These are phyloP conservation scores for Apamea sordens DNA, from an alignment of 2,888 invertebrate species.

Conservation along the genomic window DNA sequence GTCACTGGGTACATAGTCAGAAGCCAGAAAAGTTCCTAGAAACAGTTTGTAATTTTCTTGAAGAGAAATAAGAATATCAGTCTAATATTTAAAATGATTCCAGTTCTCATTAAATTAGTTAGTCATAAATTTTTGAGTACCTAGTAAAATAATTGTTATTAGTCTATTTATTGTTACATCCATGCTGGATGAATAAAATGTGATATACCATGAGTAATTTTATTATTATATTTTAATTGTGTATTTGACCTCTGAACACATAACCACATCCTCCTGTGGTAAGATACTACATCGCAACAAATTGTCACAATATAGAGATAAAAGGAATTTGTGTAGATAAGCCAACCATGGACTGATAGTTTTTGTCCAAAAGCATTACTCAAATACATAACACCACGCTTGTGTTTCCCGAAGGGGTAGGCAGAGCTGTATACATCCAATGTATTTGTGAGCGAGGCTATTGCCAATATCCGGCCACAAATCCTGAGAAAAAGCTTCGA, in stretches of 20 bases:
- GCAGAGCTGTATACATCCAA: background rate
- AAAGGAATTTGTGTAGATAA: background rate
- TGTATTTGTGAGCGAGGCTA: background rate
- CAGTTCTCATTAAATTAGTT: constrained; percentile 59
- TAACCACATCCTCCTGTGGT: constrained; percentile 37
- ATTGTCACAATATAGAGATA: constrained; percentile 9
- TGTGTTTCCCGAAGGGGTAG: background rate
- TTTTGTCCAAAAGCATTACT: background rate
- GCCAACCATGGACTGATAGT: background rate
- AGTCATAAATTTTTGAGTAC: constrained; percentile 62
- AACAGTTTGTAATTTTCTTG: constrained; percentile 91
- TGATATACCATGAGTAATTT: constrained; percentile 39
- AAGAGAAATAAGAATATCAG: constrained; percentile 78
- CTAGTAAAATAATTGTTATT: constrained; percentile 55
- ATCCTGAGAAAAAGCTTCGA: background rate
- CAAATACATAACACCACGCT: background rate
- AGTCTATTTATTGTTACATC: constrained; percentile 61
- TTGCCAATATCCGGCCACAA: background rate
- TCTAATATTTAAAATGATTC: constrained; percentile 67
- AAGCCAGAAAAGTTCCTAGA: constrained; percentile 95
- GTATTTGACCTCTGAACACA: constrained; percentile 1
- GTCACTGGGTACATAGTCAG: constrained; percentile 98
- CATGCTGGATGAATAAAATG: constrained; percentile 50
- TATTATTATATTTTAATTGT: constrained; percentile 21
- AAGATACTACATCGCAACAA: constrained; percentile 6